Conservation (phyloP, 2,888 invertebrate species). For the Megaustenia siamemsis region DNA sequence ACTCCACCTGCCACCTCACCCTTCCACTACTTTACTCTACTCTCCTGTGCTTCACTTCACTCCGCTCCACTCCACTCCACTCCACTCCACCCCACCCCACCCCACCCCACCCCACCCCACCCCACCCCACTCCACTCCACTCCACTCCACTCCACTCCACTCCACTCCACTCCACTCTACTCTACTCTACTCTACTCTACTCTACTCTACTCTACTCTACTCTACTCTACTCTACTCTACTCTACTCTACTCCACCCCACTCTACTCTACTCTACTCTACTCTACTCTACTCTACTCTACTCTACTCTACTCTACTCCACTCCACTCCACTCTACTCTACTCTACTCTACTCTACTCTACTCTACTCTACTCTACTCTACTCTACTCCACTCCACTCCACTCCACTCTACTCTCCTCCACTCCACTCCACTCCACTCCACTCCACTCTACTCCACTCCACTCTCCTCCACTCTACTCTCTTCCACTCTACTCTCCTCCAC, state of each 20-base stretch:
- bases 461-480: neutral
- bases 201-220: constrained; percentile 17
- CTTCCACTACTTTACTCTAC: too few species aligned
- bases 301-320: constrained; percentile 3
- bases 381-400: neutral
- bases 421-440: neutral
- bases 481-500: constrained; percentile 3
- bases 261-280: constrained; percentile 9
- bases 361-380: neutral
- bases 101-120: too few species aligned
- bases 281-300: neutral
- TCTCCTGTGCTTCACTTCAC: neutral
- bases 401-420: neutral
- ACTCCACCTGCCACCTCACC: too few species aligned
- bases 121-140: constrained; percentile 12
- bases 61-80: neutral
- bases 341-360: constrained; percentile 7
- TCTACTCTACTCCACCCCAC: constrained; percentile 2
- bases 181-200: constrained; percentile 31
- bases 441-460: neutral
- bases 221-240: constrained; percentile 21
- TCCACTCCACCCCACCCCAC: neutral
- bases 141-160: neutral
- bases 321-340: neutral
- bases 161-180: constrained; percentile 15